phyloP scores from a whole-genome alignment of 1,140 invertebrate species.

The Vollenhovia emeryi region DNA sequence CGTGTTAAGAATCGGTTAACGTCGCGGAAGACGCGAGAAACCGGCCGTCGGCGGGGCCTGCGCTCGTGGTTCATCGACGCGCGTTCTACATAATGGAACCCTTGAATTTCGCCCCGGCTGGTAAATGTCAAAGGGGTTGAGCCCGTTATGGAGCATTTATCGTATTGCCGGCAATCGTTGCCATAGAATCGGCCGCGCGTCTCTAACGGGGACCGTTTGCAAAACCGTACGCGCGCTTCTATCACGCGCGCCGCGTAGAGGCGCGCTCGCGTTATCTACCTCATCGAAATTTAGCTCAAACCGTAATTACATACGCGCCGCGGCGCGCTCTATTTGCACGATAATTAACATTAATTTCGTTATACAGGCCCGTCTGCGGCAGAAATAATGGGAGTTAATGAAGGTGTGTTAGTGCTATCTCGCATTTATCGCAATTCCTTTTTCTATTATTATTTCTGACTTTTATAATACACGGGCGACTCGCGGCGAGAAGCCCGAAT shows the following conservation, averaged over 20 bases:
- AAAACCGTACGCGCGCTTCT: slow-evolving; percentile 33
- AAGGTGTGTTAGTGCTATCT: background rate
- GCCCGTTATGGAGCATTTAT: slow-evolving; percentile 42
- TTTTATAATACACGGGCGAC: background rate
- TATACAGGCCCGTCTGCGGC: background rate
- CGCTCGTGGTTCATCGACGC: slow-evolving; percentile 30
- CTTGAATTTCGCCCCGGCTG: slow-evolving; percentile 18
- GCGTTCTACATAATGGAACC: background rate
- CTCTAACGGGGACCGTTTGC: slow-evolving; percentile 7
- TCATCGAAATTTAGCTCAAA: slow-evolving; percentile 65
- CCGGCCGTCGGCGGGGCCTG: no score
- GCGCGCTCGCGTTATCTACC: slow-evolving; percentile 60
- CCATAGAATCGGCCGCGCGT: slow-evolving; percentile 46
- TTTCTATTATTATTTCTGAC: background rate
- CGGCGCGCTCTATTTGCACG: background rate
- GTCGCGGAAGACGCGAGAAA: slow-evolving; percentile 6
- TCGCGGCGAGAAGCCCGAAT: background rate
- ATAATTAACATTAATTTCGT: slow-evolving; percentile 45
- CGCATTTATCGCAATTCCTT: background rate
- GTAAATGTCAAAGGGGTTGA: slow-evolving; percentile 29
- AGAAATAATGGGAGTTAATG: slow-evolving; percentile 16
- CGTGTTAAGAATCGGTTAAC: slow-evolving; percentile 21
- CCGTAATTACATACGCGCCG: slow-evolving; percentile 22
- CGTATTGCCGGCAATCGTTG: slow-evolving; percentile 60
- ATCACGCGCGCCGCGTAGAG: slow-evolving; percentile 9